Base-by-base conservation (phyloP, 2,113 vertebrate species). In the Phainopepla nitens region DNA sequence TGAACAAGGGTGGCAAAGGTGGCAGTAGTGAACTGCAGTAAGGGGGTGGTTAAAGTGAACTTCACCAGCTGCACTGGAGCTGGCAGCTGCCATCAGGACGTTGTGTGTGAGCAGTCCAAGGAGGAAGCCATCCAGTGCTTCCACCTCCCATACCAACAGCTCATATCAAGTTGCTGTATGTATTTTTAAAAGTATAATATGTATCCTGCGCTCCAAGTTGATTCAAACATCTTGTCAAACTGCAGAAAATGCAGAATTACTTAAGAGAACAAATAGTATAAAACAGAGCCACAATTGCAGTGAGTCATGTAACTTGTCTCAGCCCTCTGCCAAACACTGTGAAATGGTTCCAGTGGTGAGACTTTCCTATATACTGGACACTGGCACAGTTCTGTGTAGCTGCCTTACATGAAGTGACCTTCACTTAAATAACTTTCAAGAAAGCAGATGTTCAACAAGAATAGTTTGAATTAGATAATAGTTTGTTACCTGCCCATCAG, bases 401-500 rank as follows among this genome's bases (percentile, higher is more conserved):
- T 0, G 0, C 87, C 16, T 68, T 60, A 41, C 18, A 68, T 41
- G 23, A 27, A 21, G 36, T n/a, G 60, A 66, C 44, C 11, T 70
- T 81, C 39, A 79, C 22, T 58, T 78, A 25, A 23, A 4, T 61
- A 65, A 57, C 47, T 47, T 75, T 28, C 49, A 33, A 28, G 22
- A 57, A 79, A 89, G n/a, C 3, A 53, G 21, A 20, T 13, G 3
- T 7, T 69, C 23, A 77, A n/a, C n/a, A 62, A 58, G 44, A 57
- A 4, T 17, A 78, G 23, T 35, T 87, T 77, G 62, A 66, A 58
- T 68, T 12, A 50, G 15, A 3, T 20, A 41, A 24, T 44, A 77
- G 61, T 93, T 95, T 64, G 4, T 97, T 98, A 99, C 99, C 99
- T 99, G 83, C 98, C 94, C 97, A 99, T 96, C 58, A 99, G 98